Percentiles rank a stretch among this genome's conserved stretches.
phyloP scores from a whole-genome alignment of 2,888 invertebrate genomes.

The Falcaria lacertinaria region DNA sequence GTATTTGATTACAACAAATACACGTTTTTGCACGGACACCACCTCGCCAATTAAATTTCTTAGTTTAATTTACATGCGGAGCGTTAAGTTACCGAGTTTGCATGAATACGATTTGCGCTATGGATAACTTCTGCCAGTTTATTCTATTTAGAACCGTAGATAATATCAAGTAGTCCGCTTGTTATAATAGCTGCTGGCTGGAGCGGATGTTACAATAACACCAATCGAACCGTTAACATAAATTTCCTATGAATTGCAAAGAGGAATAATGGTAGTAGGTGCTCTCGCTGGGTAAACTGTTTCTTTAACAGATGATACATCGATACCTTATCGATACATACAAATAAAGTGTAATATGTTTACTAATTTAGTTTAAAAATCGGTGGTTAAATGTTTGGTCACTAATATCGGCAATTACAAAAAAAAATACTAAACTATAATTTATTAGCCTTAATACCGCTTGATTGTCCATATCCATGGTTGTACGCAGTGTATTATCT shows the following conservation, averaged over 20 bases:
- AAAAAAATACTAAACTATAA: too few species aligned
- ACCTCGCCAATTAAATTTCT: conserved; percentile 45
- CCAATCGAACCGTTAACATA: neutral
- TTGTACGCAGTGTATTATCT: too few species aligned
- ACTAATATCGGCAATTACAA: too few species aligned
- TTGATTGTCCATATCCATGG: too few species aligned
- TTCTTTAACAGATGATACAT: too few species aligned
- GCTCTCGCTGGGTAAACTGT: neutral
- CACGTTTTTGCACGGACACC: conserved; percentile 22
- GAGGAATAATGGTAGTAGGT: neutral
- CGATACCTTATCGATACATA: too few species aligned
- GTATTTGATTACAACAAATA: conserved; percentile 25
- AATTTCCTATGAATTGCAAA: neutral
- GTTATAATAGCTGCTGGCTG: neutral
- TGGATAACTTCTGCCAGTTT: conserved; percentile 28
- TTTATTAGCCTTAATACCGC: too few species aligned
- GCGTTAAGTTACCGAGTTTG: conserved; percentile 43
- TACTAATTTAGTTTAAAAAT: too few species aligned
- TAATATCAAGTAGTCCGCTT: conserved; percentile 14
- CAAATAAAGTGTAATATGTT: too few species aligned
- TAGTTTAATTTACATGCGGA: conserved; percentile 39
- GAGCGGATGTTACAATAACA: conserved; percentile 1
- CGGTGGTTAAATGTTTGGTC: too few species aligned
- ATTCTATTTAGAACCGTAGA: conserved; percentile 31
- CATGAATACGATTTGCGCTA: conserved; percentile 30